Evolutionary conservation across 2,888 invertebrate genomes (phyloP).

Genomic region (Diabrotica balteata): DNA sequence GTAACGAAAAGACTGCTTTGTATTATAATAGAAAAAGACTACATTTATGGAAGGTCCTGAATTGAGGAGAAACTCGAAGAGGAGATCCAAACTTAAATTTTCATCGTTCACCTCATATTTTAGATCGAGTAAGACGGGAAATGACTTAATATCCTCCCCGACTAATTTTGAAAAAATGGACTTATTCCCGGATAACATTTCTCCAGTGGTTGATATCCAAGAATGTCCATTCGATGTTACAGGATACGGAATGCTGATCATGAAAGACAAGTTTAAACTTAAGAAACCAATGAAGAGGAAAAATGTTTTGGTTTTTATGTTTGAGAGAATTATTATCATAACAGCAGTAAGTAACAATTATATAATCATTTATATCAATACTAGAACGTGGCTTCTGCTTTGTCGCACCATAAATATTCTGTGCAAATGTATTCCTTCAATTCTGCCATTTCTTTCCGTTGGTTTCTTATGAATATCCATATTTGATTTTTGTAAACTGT

Average conservation of each 20-base stretch:
- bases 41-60: slow-evolving; percentile 20
- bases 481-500: too few species aligned
- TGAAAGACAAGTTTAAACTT: slow-evolving; percentile 51
- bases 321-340: slow-evolving; percentile 53
- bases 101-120: slow-evolving; percentile 21
- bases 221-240: slow-evolving; percentile 57
- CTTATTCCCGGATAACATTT: slow-evolving; percentile 28
- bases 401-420: too few species aligned
- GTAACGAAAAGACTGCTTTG: too few species aligned
- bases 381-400: too few species aligned
- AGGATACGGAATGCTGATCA: slow-evolving; percentile 49
- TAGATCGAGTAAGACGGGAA: slow-evolving; percentile 8
- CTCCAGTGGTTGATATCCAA: slow-evolving; percentile 35
- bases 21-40: background rate
- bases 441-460: too few species aligned
- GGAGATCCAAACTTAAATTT: slow-evolving; percentile 22
- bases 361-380: too few species aligned
- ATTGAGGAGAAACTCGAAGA: slow-evolving; percentile 16
- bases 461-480: too few species aligned
- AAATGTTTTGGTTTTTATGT: slow-evolving; percentile 53
- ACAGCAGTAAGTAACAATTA: slow-evolving; percentile 41
- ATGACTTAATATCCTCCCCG: slow-evolving; percentile 38
- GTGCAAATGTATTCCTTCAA: too few species aligned
- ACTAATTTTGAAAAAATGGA: slow-evolving; percentile 34
- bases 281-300: slow-evolving; percentile 48